These are phyloP conservation scores for Ennomos quercinarius DNA, from an alignment of 2,888 invertebrate genomes.

Conservation along the genomic window DNA sequence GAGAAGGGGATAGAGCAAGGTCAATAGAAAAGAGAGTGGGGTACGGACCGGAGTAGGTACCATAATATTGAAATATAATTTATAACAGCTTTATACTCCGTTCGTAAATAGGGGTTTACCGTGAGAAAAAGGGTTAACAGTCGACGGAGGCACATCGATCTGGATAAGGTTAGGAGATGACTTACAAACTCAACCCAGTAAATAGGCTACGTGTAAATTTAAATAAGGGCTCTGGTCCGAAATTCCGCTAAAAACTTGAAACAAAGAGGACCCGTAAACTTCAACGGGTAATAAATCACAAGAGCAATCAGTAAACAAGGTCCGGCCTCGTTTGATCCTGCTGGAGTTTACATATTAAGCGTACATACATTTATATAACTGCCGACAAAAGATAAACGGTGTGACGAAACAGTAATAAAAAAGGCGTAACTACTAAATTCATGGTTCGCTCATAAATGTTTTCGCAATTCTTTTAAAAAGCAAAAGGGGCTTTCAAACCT, in stretches of 20 bases:
- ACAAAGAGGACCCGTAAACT: constrained; percentile 49
- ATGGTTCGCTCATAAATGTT: constrained; percentile 39
- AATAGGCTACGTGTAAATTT: constrained; percentile 50
- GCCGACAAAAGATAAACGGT: constrained; percentile 31
- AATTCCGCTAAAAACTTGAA: constrained; percentile 53
- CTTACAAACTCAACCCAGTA: constrained; percentile 49
- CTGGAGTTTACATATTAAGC: constrained; percentile 25
- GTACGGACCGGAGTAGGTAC: constrained; percentile 13
- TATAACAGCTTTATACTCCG: constrained; percentile 49
- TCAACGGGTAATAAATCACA: constrained; percentile 58
- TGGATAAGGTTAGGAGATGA: constrained; percentile 48
- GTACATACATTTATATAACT: constrained; percentile 33
- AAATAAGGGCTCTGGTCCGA: constrained; percentile 39
- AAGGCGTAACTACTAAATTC: constrained; percentile 29
- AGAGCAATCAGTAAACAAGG: constrained; percentile 55
- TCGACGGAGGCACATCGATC: constrained; percentile 47
- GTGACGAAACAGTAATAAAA: constrained; percentile 29
- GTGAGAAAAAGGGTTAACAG: constrained; percentile 55
- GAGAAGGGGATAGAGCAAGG: constrained; percentile 58
- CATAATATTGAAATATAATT: constrained; percentile 55
- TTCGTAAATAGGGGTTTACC: constrained; percentile 46
- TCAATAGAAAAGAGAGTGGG: constrained; percentile 53
- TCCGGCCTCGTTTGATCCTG: constrained; percentile 41
- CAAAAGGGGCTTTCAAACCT: constrained; percentile 50
- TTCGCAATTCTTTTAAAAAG: constrained; percentile 56